phyloP scores from a whole-genome alignment of 2,113 vertebrate species.

The Cercopithecus mona region DNA sequence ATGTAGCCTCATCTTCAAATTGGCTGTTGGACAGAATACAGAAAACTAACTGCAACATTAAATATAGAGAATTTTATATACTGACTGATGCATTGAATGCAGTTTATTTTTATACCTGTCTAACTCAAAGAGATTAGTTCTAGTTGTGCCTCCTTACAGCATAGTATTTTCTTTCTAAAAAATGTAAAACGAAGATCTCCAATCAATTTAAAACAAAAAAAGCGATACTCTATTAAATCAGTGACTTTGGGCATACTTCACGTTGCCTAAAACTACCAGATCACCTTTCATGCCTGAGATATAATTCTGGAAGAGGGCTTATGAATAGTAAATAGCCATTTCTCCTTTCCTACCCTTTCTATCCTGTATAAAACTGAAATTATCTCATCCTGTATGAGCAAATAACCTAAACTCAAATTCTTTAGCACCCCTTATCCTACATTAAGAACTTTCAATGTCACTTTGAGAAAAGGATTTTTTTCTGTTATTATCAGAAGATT shows the following conservation, averaged over 20 bases:
- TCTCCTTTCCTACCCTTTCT: background rate
- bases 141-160: background rate
- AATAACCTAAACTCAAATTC: background rate
- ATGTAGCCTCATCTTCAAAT: background rate
- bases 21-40: background rate
- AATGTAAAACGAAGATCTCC: background rate
- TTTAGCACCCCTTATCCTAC: background rate
- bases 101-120: background rate
- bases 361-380: background rate
- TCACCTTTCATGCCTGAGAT: background rate
- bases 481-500: background rate
- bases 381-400: background rate
- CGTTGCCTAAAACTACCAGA: background rate
- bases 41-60: background rate
- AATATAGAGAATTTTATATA: background rate
- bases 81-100: background rate
- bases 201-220: background rate
- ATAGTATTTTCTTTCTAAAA: background rate
- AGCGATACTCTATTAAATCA: background rate
- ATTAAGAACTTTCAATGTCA: background rate
- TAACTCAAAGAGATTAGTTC: background rate
- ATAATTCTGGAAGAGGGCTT: background rate
- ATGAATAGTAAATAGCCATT: background rate
- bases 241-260: background rate
- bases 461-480: background rate